These are phyloP conservation scores for Lasioglossum figueresi DNA, from an alignment of 2,888 invertebrate species.

Conservation along the genomic window DNA sequence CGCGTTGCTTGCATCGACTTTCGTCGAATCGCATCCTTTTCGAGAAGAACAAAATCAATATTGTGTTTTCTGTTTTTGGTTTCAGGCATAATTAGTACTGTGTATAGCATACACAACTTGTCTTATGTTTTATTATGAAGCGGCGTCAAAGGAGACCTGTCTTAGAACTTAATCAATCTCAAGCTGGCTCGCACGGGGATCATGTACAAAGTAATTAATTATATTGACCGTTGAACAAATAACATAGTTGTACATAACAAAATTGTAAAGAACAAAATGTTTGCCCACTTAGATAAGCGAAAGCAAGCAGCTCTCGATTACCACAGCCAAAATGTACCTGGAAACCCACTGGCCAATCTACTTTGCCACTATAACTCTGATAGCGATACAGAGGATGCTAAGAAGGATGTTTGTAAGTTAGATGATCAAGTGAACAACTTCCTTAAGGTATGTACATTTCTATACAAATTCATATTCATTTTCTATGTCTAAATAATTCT, in stretches of 20 bases:
- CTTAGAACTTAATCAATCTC: conserved; percentile 77
- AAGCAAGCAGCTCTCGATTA: conserved; percentile 72
- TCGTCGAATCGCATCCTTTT: neutral
- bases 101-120: conserved; percentile 25
- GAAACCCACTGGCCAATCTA: conserved; percentile 78
- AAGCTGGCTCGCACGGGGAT: conserved; percentile 73
- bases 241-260: neutral
- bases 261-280: neutral
- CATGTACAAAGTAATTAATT: conserved; percentile 75
- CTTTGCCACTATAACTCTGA: conserved; percentile 82
- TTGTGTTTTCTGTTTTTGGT: conserved; percentile 17
- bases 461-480: neutral
- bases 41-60: neutral
- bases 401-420: conserved; percentile 71
- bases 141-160: conserved; percentile 79
- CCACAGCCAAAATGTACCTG: conserved; percentile 74
- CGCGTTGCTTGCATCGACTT: neutral
- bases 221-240: neutral
- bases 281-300: conserved; percentile 64
- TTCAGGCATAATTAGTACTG: conserved; percentile 18
- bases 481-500: neutral
- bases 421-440: conserved; percentile 82
- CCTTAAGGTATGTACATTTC: conserved; percentile 72
- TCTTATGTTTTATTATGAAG: conserved; percentile 74
- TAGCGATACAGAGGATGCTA: conserved; percentile 77